Percentiles rank a stretch among this genome's conserved stretches.
These are phyloP conservation scores for Rhodeus uyekii DNA, from an alignment of 2,797 vertebrate species.

Conservation along the genomic window DNA sequence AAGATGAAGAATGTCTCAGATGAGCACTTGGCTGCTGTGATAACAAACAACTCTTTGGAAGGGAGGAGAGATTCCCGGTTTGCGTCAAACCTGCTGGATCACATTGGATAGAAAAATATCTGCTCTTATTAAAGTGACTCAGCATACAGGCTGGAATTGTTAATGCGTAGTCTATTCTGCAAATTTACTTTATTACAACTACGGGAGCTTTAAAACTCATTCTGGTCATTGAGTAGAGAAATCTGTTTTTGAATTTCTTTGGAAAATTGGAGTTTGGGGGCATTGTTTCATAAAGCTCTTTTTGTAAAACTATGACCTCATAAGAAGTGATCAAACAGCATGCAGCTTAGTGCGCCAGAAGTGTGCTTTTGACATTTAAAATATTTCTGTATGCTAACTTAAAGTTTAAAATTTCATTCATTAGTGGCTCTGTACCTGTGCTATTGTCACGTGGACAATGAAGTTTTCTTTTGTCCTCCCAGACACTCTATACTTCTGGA, in stretches of 20 bases:
- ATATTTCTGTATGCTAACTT: background rate
- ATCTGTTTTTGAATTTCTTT: background rate
- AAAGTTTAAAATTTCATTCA: background rate
- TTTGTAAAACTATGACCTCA: slow-evolving; percentile 5
- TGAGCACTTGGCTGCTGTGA: slow-evolving; percentile 52
- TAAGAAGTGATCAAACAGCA: background rate
- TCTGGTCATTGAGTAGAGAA: background rate
- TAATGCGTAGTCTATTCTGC: slow-evolving; percentile 14
- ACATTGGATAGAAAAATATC: slow-evolving; percentile 31
- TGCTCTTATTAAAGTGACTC: slow-evolving; percentile 40
- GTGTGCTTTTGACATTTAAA: background rate
- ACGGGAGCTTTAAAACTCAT: background rate
- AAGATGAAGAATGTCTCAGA: slow-evolving; percentile 51
- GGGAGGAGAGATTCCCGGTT: slow-evolving; percentile 45
- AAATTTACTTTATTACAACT: slow-evolving; percentile 6
- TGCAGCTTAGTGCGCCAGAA: background rate
- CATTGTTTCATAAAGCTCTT: slow-evolving; percentile 8
- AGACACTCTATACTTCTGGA: slow-evolving; percentile 42
- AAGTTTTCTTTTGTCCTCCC: slow-evolving; percentile 16
- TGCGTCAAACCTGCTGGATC: slow-evolving; percentile 51
- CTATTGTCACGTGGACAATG: background rate
- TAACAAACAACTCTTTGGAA: slow-evolving; percentile 56
- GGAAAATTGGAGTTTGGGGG: background rate
- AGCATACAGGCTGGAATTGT: slow-evolving; percentile 24
- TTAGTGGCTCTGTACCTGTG: background rate